Evolutionary conservation across 92 coral and sea anemone species (phyloP).

Genomic region (Montipora capitata): DNA sequence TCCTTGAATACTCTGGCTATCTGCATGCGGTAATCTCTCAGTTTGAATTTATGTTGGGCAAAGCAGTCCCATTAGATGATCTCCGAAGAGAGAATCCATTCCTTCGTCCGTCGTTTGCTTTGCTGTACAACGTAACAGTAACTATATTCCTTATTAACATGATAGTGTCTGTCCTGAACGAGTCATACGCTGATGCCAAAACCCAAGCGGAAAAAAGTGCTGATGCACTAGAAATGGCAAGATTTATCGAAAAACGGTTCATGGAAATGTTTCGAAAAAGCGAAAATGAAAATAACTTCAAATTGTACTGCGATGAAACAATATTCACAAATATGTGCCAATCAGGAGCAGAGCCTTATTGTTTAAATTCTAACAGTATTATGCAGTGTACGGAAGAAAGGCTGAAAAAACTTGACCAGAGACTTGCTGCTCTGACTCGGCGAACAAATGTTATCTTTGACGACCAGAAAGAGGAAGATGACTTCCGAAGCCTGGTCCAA

Average conservation of each 20-base stretch:
- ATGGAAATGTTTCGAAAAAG: neutral
- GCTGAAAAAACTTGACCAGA: slow-evolving; percentile 13
- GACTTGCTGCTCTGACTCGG: neutral
- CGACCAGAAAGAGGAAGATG: neutral
- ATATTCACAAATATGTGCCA: slow-evolving; percentile 23
- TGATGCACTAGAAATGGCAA: slow-evolving; percentile 64
- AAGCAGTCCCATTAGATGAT: slow-evolving; percentile 52
- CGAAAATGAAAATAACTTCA: neutral
- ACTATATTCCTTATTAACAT: slow-evolving; percentile 57
- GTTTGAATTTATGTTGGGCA: slow-evolving; percentile 64
- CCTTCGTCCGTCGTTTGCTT: slow-evolving; percentile 51
- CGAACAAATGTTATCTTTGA: slow-evolving; percentile 3
- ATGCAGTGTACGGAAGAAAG: slow-evolving; percentile 19
- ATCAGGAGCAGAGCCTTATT: slow-evolving; percentile 38
- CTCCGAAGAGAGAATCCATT: slow-evolving; percentile 30
- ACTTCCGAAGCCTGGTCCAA: neutral
- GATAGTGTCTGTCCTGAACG: slow-evolving; percentile 66
- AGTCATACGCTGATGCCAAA: slow-evolving; percentile 50
- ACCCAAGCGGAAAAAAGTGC: slow-evolving; percentile 26
- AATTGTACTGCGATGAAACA: slow-evolving; percentile 40
- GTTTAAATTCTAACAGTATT: slow-evolving; percentile 31
- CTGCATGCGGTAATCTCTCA: slow-evolving; percentile 42
- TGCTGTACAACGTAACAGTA: slow-evolving; percentile 34
- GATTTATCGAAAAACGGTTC: slow-evolving; percentile 40
- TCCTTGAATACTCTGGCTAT: slow-evolving; percentile 35